A percentile compares a stretch with the other conserved stretches of the same genome.
Conservation (phyloP, 2,113 vertebrate species). For the Phyllostomus hastatus region DNA sequence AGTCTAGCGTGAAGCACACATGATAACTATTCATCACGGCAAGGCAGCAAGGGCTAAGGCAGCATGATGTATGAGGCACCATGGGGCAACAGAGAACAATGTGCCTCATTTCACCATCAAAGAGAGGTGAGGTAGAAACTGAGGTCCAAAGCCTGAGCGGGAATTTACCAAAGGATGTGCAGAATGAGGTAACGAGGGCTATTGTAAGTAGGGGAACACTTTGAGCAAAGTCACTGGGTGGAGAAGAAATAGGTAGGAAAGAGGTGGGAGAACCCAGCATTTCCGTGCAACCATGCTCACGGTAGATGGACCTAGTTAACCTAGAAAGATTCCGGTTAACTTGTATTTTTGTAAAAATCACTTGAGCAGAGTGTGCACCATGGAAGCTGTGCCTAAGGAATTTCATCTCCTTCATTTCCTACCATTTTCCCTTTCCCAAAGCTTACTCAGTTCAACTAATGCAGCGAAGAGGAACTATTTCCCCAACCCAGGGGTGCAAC, state of each 20-base stretch:
- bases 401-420: neutral
- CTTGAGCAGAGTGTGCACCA: neutral
- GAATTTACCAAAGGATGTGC: neutral
- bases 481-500: neutral
- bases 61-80: neutral
- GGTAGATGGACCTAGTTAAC: neutral
- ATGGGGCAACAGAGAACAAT: accelerated
- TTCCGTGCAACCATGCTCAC: accelerated
- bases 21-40: neutral
- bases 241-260: neutral
- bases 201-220: neutral
- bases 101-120: neutral
- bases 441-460: neutral
- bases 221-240: neutral
- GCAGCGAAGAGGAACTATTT: neutral
- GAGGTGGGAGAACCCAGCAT: neutral
- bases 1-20: neutral
- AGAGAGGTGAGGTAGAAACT: neutral
- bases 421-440: neutral
- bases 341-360: neutral
- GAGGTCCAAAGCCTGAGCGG: neutral
- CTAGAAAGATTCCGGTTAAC: neutral
- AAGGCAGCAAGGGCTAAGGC: neutral
- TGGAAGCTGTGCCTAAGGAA: neutral
- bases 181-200: neutral